Base-by-base conservation (phyloP, 2,888 invertebrate species). In the Gortyna flavago region DNA sequence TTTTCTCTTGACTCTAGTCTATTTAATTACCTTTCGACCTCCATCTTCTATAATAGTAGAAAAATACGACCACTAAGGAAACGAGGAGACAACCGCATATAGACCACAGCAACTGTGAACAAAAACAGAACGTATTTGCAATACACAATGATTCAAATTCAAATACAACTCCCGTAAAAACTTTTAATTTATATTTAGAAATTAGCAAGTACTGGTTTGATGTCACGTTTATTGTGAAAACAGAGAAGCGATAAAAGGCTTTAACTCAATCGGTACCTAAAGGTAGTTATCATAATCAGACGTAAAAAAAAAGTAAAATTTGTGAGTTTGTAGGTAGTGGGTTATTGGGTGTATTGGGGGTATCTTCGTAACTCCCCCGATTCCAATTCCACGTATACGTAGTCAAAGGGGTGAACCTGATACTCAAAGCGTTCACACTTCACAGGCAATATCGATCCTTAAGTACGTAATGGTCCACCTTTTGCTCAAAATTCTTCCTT, bases 391-490 rank as follows among this genome's bases (percentile, higher is more conserved):
- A 99, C 44, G 97, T 99, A 0, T 99, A 99, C 93, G 94, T 98
- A 48, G 95, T 99, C 2, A 97, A 97, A 94, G 99, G 97, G 0
- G 91, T 97, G 18, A 97, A 98, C 88, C 95, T 99, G 29, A 97
- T 97, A 78, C 97, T 98, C 0, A 98, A 97, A 84, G 98, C 98
- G 89, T 94, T 97, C 25, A 97, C 95, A 82, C 89, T 94, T 97
- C 25, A 97, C 95, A 82, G 98, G 98, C 16, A 97, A 98, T 92
- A 98, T 98, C 0, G 98, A 99, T 93, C 98, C 99, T 0, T 99
- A 98, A 90, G 95, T 99, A 0, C 3, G 7, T 38, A 41, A 11
- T 9, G 41, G 11, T 11, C 41, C 7, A 62, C 11, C 32, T 11
- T 35, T 9, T 6, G 4, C 7, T 64, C 6, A 62, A 71, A 48